Evolutionary conservation across 1,140 invertebrate genomes (phyloP).

Genomic region (Drosophila nannoptera): DNA sequence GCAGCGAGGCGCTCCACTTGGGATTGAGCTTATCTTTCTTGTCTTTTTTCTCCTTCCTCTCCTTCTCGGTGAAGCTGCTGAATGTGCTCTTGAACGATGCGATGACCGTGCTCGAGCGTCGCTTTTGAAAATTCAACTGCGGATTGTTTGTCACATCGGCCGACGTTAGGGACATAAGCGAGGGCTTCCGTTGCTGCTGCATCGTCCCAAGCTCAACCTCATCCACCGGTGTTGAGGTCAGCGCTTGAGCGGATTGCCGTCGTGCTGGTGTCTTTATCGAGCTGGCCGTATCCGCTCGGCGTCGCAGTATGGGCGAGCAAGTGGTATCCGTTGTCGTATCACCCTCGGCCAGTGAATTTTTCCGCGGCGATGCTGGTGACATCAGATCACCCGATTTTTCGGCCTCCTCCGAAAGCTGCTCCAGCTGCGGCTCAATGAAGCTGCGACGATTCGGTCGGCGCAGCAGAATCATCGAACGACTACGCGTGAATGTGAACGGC

Average conservation of each 20-base stretch:
- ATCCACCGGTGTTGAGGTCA: conserved; percentile 60
- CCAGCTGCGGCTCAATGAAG: conserved; percentile 73
- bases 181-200: conserved; percentile 43
- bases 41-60: conserved; percentile 26
- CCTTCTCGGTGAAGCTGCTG: conserved; percentile 33
- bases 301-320: conserved; percentile 33
- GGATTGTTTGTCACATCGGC: conserved; percentile 47
- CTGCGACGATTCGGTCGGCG: conserved; percentile 68
- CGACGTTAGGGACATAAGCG: conserved; percentile 43
- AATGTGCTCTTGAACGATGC: conserved; percentile 68
- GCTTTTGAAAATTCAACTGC: conserved; percentile 69
- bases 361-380: conserved; percentile 64
- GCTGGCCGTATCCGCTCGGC: conserved; percentile 37
- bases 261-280: conserved; percentile 47
- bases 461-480: conserved; percentile 75
- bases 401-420: conserved; percentile 73
- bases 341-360: conserved; percentile 60
- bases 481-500: conserved; percentile 71
- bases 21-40: conserved; percentile 76
- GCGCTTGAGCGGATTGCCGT: conserved; percentile 54
- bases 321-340: conserved; percentile 9
- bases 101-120: conserved; percentile 68
- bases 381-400: conserved; percentile 64
- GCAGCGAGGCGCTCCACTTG: conserved; percentile 77
- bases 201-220: conserved; percentile 6